These are phyloP conservation scores for Dendrophyllia cribrosa DNA, from an alignment of 64 coral and sea anemone species.

Conservation along the genomic window DNA sequence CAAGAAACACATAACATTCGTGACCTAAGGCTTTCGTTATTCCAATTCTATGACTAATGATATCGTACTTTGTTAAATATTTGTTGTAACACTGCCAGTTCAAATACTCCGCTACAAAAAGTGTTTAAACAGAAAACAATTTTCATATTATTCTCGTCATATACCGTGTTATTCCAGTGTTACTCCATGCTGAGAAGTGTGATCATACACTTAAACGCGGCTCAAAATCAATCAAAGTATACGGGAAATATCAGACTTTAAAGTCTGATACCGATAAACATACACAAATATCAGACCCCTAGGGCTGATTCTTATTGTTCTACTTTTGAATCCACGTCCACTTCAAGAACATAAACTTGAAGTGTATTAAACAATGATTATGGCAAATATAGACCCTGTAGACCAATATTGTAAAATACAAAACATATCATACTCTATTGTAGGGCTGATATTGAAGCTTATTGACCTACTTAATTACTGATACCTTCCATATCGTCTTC, in stretches of 20 bases:
- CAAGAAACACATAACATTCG: too few relatives aligned
- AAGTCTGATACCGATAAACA: background rate
- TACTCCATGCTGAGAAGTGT: background rate
- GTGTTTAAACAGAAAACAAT: background rate
- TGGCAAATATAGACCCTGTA: too few relatives aligned
- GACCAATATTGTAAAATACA: background rate
- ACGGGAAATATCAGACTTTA: background rate
- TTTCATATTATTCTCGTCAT: background rate
- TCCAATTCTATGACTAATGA: too few relatives aligned
- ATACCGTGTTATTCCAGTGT: background rate
- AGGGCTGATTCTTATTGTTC: background rate
- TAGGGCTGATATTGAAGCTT: background rate
- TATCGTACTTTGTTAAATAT: background rate
- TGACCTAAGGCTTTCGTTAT: too few relatives aligned
- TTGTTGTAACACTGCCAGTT: background rate
- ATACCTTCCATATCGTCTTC: constrained; percentile 14
- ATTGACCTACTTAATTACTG: constrained; percentile 5
- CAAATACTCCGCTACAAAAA: background rate
- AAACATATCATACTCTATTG: background rate
- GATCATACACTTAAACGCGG: background rate
- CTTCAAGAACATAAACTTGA: background rate
- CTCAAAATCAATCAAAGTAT: background rate
- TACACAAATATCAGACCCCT: background rate
- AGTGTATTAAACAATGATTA: background rate
- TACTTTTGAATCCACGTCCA: background rate